Base-by-base conservation (phyloP, 1,140 invertebrate genomes). In the Acromyrmex heyeri region DNA sequence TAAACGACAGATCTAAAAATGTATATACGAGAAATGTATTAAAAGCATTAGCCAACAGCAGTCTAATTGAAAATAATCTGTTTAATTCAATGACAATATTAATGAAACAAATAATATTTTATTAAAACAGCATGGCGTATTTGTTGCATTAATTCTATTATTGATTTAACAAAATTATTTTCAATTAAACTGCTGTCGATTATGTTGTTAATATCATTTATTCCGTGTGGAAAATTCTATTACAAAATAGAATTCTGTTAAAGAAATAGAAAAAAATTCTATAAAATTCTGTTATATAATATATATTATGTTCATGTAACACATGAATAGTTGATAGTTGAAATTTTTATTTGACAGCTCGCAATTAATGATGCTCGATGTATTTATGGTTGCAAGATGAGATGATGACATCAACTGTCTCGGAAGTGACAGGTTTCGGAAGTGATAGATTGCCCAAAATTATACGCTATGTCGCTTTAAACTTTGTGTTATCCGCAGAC, bases 401-500 rank as follows among this genome's bases (percentile, higher is more conserved):
- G 18, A 14, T 30, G 59, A 77, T 30, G 18, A 64, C 12, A 65
- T 14, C 61, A 44, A 18, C 34, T 14, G 10, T 62, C 8, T 34
- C 30, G 18, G 1, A 44, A 67, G 34, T 21, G 34, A 21, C 27
- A 65, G 3, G n/a, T 78, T 67, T 67, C 18, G 27, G 44, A 21
- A 79, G 8, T 53, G 44, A 65, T 18, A 34, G 34, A 34, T 65
- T 34, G 10, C 61, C 34, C 12, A 38, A 79, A 79, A 53, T 79
- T 67, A 34, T 65, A 67, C 7, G 7, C 18, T 50, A 77, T 16
- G 8, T 77, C 44, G 18, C 6, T 21, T 79, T 27, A 6, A 7
- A 12, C 44, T 65, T 53, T 10, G 5, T 2, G 14, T 44, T 44
- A 30, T 67, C n/a, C n/a, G 10, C 14, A 59, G 21, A 82, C 34